These are phyloP conservation scores for Amphiprion percula DNA, from an alignment of 2,113 vertebrate genomes.

Conservation along the genomic window DNA sequence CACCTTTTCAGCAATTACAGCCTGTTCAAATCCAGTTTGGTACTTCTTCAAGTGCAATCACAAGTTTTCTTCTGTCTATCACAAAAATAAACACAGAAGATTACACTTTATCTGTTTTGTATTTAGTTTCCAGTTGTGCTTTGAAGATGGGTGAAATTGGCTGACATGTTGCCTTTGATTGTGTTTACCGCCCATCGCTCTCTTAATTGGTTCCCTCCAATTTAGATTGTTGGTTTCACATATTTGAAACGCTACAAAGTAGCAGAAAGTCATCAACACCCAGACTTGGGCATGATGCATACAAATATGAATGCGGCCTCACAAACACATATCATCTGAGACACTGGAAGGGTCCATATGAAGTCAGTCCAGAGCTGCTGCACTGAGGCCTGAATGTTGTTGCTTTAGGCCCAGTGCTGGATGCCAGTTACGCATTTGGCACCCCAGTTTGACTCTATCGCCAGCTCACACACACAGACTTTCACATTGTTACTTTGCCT, in stretches of 20 bases:
- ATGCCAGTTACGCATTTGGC: constrained; percentile 23
- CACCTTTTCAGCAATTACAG: constrained; percentile 8
- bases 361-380: constrained; percentile 51
- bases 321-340: constrained; percentile 18
- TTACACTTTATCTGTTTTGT: neutral
- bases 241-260: constrained; percentile 21
- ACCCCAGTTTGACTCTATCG: constrained; percentile 9
- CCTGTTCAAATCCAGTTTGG: constrained; percentile 28
- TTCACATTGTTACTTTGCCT: neutral
- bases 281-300: neutral
- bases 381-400: constrained; percentile 6
- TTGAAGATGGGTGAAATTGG: constrained; percentile 38
- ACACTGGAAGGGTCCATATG: constrained; percentile 6
- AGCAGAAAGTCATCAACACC: neutral
- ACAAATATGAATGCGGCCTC: neutral
- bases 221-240: constrained; percentile 14
- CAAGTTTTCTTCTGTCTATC: neutral
- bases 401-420: neutral
- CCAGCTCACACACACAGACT: constrained; percentile 31
- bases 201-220: constrained; percentile 42
- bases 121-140: constrained; percentile 26
- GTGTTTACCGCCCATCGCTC: constrained; percentile 28
- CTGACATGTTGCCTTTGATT: constrained; percentile 52
- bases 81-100: constrained; percentile 12
- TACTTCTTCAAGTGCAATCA: neutral